These are phyloP conservation scores for Cosmia trapezina DNA, from an alignment of 2,888 invertebrate species.

Conservation along the genomic window DNA sequence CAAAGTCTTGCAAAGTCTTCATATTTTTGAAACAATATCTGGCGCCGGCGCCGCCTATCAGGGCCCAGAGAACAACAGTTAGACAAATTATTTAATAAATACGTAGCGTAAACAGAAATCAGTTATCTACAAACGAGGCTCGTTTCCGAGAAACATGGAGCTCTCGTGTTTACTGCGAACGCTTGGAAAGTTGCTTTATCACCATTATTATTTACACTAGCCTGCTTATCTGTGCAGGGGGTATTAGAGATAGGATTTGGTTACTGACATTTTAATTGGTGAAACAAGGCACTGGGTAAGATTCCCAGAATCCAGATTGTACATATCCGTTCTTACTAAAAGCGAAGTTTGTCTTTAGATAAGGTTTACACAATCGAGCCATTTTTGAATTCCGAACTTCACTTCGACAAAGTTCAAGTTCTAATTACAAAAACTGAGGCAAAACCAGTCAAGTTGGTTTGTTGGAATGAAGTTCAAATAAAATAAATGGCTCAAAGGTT, in stretches of 20 bases:
- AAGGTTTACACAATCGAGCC: not conserved
- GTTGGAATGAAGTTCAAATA: too few species aligned
- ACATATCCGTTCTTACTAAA: not conserved
- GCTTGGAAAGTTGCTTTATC: conserved; percentile 43
- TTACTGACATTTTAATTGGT: conserved; percentile 25
- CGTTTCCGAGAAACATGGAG: conserved; percentile 46
- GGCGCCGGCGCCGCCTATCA: not conserved
- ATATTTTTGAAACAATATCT: not conserved
- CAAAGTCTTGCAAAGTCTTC: too few species aligned
- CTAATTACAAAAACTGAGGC: not conserved
- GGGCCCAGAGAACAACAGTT: not conserved
- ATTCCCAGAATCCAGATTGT: not conserved
- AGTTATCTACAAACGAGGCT: conserved; percentile 51
- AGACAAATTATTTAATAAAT: conserved; percentile 23
- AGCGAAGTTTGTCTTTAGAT: not conserved
- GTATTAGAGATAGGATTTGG: not conserved
- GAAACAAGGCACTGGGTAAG: conserved; percentile 1
- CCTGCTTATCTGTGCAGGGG: conserved; percentile 29
- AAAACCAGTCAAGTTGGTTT: not conserved
- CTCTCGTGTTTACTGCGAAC: conserved; percentile 37
- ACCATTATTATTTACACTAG: conserved; percentile 51
- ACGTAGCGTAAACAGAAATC: conserved; percentile 33
- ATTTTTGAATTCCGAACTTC: not conserved
- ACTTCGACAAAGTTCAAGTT: not conserved
- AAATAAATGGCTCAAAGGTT: too few species aligned